These are phyloP conservation scores for Eupithecia pulchellata DNA, from an alignment of 2,888 invertebrate genomes.

Conservation along the genomic window DNA sequence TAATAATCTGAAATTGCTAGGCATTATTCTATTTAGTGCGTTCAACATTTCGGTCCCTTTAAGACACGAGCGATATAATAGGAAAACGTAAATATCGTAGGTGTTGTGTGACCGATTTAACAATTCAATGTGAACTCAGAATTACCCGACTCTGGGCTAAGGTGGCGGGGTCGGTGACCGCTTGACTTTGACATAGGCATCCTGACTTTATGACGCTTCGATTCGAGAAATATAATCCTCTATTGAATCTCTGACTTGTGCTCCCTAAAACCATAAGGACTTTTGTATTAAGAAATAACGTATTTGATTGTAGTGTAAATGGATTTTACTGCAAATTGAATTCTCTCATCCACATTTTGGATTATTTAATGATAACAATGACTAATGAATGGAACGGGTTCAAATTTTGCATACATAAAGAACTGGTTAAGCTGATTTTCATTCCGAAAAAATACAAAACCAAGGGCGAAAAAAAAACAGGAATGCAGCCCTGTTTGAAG, in stretches of 20 bases:
- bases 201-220: slow-evolving; percentile 28
- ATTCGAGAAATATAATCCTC: neutral
- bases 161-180: slow-evolving; percentile 55
- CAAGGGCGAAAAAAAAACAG: too few relatives aligned
- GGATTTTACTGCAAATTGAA: neutral
- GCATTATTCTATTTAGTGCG: neutral
- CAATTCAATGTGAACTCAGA: slow-evolving; percentile 48
- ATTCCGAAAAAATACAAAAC: too few relatives aligned
- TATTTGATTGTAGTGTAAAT: neutral
- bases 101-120: slow-evolving; percentile 56
- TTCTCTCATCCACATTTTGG: too few relatives aligned
- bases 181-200: slow-evolving; percentile 63
- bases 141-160: slow-evolving; percentile 47
- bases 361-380: too few relatives aligned
- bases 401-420: too few relatives aligned
- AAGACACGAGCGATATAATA: slow-evolving; percentile 45
- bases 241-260: neutral
- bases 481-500: too few relatives aligned
- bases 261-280: too few relatives aligned
- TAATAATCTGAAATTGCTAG: neutral
- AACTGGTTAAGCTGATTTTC: too few relatives aligned
- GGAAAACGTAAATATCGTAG: slow-evolving; percentile 53
- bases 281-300: neutral
- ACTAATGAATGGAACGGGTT: too few relatives aligned
- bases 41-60: neutral